These are phyloP conservation scores for Cettia cetti DNA, from an alignment of 2,113 vertebrate genomes.

Conservation along the genomic window DNA sequence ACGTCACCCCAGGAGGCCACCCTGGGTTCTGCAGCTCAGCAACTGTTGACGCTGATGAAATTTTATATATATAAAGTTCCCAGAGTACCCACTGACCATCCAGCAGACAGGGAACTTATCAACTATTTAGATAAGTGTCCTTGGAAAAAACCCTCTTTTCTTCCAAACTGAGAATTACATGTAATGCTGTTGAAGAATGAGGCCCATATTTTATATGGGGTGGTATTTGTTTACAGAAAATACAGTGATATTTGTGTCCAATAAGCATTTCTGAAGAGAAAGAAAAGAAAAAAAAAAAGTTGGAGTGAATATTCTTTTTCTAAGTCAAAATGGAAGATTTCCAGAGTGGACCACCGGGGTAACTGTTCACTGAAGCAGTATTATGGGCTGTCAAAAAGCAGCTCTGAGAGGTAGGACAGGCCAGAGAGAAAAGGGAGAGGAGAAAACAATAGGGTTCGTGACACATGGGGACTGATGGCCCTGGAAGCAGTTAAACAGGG, in stretches of 20 bases:
- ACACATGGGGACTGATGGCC: background rate
- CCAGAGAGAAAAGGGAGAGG: background rate
- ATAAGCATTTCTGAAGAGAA: background rate
- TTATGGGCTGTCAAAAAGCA: background rate
- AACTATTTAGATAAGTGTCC: background rate
- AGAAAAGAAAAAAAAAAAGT: background rate
- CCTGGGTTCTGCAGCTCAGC: background rate
- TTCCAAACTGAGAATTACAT: background rate
- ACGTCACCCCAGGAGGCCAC: background rate
- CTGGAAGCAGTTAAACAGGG: background rate
- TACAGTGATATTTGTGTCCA: background rate
- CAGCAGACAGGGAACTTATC: background rate
- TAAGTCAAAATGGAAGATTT: constrained; percentile 23
- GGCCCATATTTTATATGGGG: background rate
- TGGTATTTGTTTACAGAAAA: constrained; percentile 27
- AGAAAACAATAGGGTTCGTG: background rate
- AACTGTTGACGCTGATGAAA: background rate
- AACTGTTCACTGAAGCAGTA: constrained; percentile 16
- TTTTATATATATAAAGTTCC: background rate
- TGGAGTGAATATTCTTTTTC: background rate
- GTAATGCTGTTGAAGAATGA: background rate
- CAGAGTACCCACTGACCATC: background rate
- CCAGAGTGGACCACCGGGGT: constrained; percentile 29
- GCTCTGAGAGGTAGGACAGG: background rate
- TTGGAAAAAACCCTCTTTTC: background rate